phyloP scores from a whole-genome alignment of 2,888 invertebrate species.

The Cryptocephalus moraei region DNA sequence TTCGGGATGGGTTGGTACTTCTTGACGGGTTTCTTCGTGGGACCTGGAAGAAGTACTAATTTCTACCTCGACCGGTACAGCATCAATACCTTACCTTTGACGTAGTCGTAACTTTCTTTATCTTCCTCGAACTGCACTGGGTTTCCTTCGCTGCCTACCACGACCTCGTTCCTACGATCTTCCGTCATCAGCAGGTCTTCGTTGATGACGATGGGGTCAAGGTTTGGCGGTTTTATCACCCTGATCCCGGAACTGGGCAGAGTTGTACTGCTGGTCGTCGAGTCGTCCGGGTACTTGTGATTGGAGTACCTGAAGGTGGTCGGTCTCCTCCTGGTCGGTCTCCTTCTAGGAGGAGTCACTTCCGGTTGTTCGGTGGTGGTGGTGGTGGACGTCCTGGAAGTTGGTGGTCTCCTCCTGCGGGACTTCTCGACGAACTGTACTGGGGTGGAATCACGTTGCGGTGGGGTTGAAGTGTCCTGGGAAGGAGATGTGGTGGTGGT shows the following conservation, averaged over 20 bases:
- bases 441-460: neutral
- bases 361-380: slow-evolving; percentile 32
- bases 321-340: slow-evolving; percentile 11
- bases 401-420: slow-evolving; percentile 2
- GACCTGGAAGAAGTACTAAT: too few relatives aligned
- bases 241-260: slow-evolving; percentile 16
- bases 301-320: slow-evolving; percentile 22
- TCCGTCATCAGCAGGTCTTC: slow-evolving; percentile 18
- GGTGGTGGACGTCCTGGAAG: slow-evolving; percentile 3
- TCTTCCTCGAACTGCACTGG: neutral
- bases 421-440: neutral
- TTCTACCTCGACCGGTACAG: too few relatives aligned
- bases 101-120: neutral
- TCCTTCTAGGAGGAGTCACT: slow-evolving; percentile 33
- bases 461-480: neutral
- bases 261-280: neutral
- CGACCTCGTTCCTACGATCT: slow-evolving; percentile 9
- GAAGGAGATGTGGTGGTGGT: neutral
- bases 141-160: neutral
- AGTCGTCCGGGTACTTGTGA: slow-evolving; percentile 18
- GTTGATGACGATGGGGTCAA: slow-evolving; percentile 12
- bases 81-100: too few relatives aligned
- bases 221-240: slow-evolving; percentile 19
- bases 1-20: neutral
- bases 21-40: too few relatives aligned